These are phyloP conservation scores for Trochalopteron elliotii DNA, from an alignment of 2,113 vertebrate genomes.

Conservation along the genomic window DNA sequence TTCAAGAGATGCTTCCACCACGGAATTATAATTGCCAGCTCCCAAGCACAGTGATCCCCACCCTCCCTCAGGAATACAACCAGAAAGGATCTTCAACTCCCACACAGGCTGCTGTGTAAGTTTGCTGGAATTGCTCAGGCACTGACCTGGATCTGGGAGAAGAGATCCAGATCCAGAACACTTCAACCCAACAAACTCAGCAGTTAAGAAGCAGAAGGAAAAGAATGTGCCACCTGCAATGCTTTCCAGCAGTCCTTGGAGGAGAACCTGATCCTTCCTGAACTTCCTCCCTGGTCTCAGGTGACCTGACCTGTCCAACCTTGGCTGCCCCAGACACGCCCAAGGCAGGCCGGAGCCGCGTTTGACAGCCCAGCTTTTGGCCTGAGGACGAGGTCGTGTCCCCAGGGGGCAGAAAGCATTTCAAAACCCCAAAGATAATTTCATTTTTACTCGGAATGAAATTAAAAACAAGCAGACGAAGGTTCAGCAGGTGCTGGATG, in stretches of 20 bases:
- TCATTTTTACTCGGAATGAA: background rate
- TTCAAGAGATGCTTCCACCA: background rate
- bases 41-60: no score
- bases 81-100: background rate
- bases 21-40: rapidly evolving
- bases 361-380: background rate
- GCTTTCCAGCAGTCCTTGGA: background rate
- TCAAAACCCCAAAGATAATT: background rate
- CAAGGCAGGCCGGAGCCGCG: background rate
- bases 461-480: background rate
- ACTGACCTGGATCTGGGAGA: background rate
- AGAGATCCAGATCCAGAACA: no score
- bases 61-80: background rate
- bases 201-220: background rate
- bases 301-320: background rate
- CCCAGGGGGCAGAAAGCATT: background rate
- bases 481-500: background rate
- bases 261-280: background rate
- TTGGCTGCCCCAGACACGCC: background rate
- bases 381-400: background rate
- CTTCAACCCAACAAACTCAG: background rate
- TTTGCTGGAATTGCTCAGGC: background rate
- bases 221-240: rapidly evolving
- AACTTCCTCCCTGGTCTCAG: background rate
- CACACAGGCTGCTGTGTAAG: rapidly evolving